These are phyloP conservation scores for Ctenicera cuprea DNA, from an alignment of 2,888 invertebrate genomes.

Conservation along the genomic window DNA sequence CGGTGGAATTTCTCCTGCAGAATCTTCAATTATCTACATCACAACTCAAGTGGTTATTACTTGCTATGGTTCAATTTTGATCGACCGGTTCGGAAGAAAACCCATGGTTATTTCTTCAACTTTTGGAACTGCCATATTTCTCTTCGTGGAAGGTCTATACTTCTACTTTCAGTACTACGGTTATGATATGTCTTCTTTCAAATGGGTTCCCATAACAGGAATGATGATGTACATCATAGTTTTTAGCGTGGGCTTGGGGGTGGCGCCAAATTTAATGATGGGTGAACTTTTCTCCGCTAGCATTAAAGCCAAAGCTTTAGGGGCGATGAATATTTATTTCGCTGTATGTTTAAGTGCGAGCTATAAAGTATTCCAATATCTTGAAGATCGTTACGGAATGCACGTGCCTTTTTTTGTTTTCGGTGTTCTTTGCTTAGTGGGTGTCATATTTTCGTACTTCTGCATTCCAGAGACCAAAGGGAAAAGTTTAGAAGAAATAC, in stretches of 20 bases:
- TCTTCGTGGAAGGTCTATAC: conserved; percentile 57
- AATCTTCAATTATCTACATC: conserved; percentile 71
- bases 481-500: conserved; percentile 63
- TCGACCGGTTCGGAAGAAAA: conserved; percentile 70
- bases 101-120: conserved; percentile 66
- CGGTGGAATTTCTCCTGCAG: conserved; percentile 61
- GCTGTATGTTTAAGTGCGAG: conserved; percentile 61
- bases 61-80: conserved; percentile 61
- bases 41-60: conserved; percentile 67
- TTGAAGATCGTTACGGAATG: conserved; percentile 61
- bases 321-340: conserved; percentile 62
- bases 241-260: conserved; percentile 11
- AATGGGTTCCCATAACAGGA: conserved; percentile 7
- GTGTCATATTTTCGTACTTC: conserved; percentile 62
- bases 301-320: conserved; percentile 65
- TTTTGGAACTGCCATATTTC: conserved; percentile 66
- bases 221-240: conserved; percentile 6
- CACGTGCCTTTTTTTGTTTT: conserved; percentile 64
- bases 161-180: conserved; percentile 52
- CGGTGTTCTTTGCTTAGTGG: conserved; percentile 58
- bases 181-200: conserved; percentile 36
- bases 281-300: conserved; percentile 64
- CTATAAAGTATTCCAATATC: conserved; percentile 65
- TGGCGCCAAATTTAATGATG: conserved; percentile 58
- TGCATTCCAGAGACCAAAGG: conserved; percentile 66